Evolutionary conservation across 2,797 vertebrate genomes (phyloP), one percentile per base, ranked within the genome.

Genomic region (Anabas testudineus): DNA sequence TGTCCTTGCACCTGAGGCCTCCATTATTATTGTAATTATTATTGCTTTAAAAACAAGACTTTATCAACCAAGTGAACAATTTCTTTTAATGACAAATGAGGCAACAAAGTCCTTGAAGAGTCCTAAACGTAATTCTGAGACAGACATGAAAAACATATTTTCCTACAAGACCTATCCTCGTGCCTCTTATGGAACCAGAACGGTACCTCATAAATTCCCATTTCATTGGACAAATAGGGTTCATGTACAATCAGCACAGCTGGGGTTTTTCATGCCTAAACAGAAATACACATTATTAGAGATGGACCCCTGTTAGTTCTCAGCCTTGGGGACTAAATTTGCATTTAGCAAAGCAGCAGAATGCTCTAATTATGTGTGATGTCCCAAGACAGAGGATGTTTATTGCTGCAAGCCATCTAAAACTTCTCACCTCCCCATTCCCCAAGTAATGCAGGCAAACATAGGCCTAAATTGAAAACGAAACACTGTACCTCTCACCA

Each of bases 291-390:
- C 54, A 59, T 76, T 84, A 83, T 83, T 84, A 80, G 61, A 72
- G 69, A 67, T 73, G 78, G 78, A 71, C 77, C 75, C 84, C 87
- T 83, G 80, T 87, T 87, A 82, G 78, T 72, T 71, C 59, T 77
- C 79, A 84, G 73, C 80, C 82, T 86, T 64, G 49, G 71, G 85
- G 84, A 60, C 65, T 61, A 90, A 90, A 88, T 87, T 85, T 88
- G 78, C 80, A 85, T 91, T 91, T 87, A 87, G 87, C 65, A 49
- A 89, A 65, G 78, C 84, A 86, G 86, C 85, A 89, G 65, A 87
- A 88, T 69, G 70, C 37, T 73, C 80, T 92, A 91, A 90, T 91
- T 88, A 81, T 80, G 85, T 66, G 71, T 77, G 68, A 87, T 76
- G 74, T 86, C 76, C 82, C 30, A 13, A 81, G 82, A 86, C 74